phyloP scores from a whole-genome alignment of 2,888 invertebrate genomes.

The Epistrophe eligans region DNA sequence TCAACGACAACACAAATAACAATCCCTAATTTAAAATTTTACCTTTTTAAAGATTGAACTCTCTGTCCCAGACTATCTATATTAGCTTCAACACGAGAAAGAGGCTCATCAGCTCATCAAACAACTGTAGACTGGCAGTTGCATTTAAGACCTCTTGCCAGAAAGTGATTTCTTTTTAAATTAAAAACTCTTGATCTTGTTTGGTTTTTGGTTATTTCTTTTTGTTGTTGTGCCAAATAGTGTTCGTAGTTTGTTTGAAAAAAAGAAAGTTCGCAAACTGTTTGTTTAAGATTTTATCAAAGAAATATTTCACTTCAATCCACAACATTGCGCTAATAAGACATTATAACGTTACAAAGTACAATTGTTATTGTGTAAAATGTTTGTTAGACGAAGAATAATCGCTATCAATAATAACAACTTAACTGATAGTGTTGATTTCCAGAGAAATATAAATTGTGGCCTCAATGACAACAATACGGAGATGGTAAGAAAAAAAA shows the following conservation, averaged over 20 bases:
- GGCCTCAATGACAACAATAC: conserved; percentile 11
- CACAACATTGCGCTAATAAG: neutral
- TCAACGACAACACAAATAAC: neutral
- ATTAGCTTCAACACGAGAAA: neutral
- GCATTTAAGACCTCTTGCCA: conserved; percentile 53
- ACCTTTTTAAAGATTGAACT: conserved; percentile 28
- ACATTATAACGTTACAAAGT: neutral
- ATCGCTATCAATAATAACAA: conserved; percentile 66
- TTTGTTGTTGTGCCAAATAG: conserved; percentile 40
- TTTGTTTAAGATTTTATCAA: neutral
- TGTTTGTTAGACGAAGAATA: conserved; percentile 60
- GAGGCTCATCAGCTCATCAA: neutral
- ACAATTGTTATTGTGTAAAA: conserved; percentile 29
- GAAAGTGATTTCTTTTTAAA: conserved; percentile 70
- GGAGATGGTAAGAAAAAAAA: conserved; percentile 56
- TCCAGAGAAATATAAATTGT: conserved; percentile 16
- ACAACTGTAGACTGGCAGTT: conserved; percentile 53
- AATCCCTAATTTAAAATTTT: conserved; percentile 59
- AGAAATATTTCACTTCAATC: conserved; percentile 14
- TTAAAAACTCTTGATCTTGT: conserved; percentile 20
- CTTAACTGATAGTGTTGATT: conserved; percentile 26
- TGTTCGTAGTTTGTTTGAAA: conserved; percentile 32
- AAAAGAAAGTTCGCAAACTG: conserved; percentile 59
- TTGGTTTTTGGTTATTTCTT: conserved; percentile 22
- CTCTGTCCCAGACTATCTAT: neutral